These are phyloP conservation scores for Tetranychus urticae DNA, from an alignment of 1,140 invertebrate species.

Conservation along the genomic window DNA sequence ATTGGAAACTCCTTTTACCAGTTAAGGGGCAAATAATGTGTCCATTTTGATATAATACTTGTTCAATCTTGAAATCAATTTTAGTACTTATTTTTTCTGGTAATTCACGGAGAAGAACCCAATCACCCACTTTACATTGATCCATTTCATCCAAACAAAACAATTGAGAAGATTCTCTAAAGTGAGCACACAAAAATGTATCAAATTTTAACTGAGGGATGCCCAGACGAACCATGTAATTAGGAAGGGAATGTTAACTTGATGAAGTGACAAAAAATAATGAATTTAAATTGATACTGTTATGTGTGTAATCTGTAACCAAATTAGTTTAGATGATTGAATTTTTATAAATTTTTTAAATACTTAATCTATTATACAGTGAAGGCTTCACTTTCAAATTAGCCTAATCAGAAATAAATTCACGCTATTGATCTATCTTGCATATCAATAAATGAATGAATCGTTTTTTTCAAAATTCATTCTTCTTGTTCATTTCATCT, in stretches of 20 bases:
- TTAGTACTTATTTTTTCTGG: slow-evolving; percentile 5
- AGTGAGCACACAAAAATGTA: slow-evolving; percentile 4
- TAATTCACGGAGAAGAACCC: slow-evolving; percentile 9
- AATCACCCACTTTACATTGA: slow-evolving; percentile 6
- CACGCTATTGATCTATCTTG: too few species aligned
- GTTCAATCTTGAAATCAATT: slow-evolving; percentile 11
- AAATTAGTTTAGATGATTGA: too few species aligned
- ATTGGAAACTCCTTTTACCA: slow-evolving; percentile 10
- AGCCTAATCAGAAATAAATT: too few species aligned
- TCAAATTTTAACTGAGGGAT: slow-evolving; percentile 7
- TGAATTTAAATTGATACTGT: neutral
- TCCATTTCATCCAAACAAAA: neutral
- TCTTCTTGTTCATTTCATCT: too few species aligned
- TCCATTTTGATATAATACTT: slow-evolving; percentile 12
- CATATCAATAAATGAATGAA: too few species aligned
- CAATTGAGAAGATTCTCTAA: slow-evolving; percentile 5
- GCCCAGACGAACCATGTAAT: slow-evolving; percentile 1
- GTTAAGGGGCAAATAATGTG: slow-evolving; percentile 13
- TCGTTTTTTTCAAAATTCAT: too few species aligned
- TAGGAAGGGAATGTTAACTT: too few species aligned
- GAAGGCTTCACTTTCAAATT: too few species aligned
- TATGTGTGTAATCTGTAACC: too few species aligned
- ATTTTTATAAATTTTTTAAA: too few species aligned
- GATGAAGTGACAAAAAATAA: too few species aligned
- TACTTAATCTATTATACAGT: too few species aligned